These are phyloP conservation scores for Panagrolaimus sp. DNA, from an alignment of 1,140 invertebrate genomes.

Conservation along the genomic window DNA sequence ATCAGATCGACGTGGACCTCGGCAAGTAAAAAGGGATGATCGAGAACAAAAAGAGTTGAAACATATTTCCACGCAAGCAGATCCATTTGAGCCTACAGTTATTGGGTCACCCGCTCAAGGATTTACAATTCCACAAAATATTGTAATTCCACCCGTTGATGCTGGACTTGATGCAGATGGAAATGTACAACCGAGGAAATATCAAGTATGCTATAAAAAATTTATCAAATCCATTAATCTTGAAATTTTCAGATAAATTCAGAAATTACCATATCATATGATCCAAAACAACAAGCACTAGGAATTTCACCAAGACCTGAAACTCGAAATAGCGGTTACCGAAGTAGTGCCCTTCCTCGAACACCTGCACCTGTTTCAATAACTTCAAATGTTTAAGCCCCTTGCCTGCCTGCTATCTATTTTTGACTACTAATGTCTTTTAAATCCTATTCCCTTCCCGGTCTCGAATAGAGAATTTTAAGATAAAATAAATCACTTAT, in stretches of 20 bases:
- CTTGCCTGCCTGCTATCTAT: too few relatives aligned
- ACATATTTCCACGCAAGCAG: not conserved
- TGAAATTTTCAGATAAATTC: constrained; percentile 26
- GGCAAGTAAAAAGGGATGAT: not conserved
- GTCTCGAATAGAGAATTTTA: too few relatives aligned
- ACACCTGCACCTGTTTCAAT: too few relatives aligned
- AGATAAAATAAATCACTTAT: too few relatives aligned
- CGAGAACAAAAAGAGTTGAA: not conserved
- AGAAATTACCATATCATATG: constrained; percentile 39
- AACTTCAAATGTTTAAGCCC: too few relatives aligned
- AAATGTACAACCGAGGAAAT: constrained; percentile 29
- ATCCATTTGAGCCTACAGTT: not conserved
- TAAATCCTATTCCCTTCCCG: too few relatives aligned
- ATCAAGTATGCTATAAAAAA: constrained; percentile 25
- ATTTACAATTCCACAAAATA: constrained; percentile 31
- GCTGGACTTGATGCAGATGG: constrained; percentile 15
- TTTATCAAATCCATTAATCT: too few relatives aligned
- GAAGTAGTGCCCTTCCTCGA: too few relatives aligned
- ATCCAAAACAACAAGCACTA: constrained; percentile 20
- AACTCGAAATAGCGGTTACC: too few relatives aligned
- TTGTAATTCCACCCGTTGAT: constrained; percentile 16
- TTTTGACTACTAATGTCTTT: too few relatives aligned
- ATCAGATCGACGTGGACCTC: constrained; percentile 7
- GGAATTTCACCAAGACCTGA: too few relatives aligned
- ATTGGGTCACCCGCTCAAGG: constrained; percentile 19